These are phyloP conservation scores for Mycalesis mineus DNA, from an alignment of 2,888 invertebrate genomes.

Conservation along the genomic window DNA sequence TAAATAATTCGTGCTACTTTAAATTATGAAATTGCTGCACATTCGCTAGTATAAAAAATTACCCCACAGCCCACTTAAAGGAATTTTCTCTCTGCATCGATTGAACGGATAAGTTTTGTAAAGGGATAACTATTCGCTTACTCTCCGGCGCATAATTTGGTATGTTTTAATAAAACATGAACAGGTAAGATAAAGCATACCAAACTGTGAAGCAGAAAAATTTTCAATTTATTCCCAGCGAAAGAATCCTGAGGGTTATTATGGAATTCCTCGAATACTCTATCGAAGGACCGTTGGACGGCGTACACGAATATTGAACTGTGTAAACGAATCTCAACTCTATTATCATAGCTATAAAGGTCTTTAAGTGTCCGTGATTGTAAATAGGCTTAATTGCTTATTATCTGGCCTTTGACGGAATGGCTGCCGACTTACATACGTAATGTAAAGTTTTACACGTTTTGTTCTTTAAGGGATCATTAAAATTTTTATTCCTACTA, in stretches of 20 bases:
- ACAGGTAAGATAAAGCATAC: constrained; percentile 27
- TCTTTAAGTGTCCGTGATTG: neutral
- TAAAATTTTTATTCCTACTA: constrained; percentile 7
- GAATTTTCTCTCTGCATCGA: too few relatives aligned
- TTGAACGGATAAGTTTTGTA: neutral
- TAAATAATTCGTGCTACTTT: too few relatives aligned
- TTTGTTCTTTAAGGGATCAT: neutral
- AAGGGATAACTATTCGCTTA: constrained; percentile 9
- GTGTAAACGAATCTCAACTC: constrained; percentile 4
- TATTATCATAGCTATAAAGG: neutral
- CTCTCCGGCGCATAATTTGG: constrained; percentile 18
- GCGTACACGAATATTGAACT: neutral
- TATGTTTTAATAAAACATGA: constrained; percentile 28
- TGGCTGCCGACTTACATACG: constrained; percentile 2
- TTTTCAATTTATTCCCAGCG: constrained; percentile 28
- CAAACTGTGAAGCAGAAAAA: constrained; percentile 27
- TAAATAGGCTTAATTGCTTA: constrained; percentile 18
- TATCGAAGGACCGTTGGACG: constrained; percentile 25
- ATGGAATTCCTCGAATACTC: constrained; percentile 25
- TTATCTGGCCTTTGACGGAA: constrained; percentile 15
- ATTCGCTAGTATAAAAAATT: too few relatives aligned
- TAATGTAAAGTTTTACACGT: neutral
- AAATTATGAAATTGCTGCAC: too few relatives aligned
- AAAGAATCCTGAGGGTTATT: constrained; percentile 28
- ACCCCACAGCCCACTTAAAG: too few relatives aligned